A percentile compares a stretch with the other conserved stretches of the same genome.
Evolutionary conservation across 1,140 invertebrate genomes (phyloP).

Genomic region (Philopotamus ludificatus): DNA sequence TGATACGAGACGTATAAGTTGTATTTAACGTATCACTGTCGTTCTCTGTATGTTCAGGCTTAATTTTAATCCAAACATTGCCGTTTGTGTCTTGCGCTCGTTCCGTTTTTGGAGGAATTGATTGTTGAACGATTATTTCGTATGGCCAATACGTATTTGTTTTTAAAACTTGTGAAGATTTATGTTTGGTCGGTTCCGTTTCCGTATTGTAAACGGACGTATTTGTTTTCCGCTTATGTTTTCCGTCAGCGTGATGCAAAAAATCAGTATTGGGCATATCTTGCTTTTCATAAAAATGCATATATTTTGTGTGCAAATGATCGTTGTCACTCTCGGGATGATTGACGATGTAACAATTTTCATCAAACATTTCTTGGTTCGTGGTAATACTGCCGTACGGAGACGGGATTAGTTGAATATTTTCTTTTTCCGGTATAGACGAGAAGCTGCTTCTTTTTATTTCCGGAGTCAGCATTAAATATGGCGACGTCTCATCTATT

Average conservation of each 20-base stretch:
- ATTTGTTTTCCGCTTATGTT: background rate
- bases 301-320: constrained; percentile 10
- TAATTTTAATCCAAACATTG: constrained; percentile 33
- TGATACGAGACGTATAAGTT: background rate
- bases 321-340: constrained; percentile 34
- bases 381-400: too few species aligned
- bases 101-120: constrained; percentile 4
- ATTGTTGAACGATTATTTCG: constrained; percentile 34
- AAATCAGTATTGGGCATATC: background rate
- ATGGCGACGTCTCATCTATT: constrained; percentile 12
- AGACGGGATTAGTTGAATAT: too few species aligned
- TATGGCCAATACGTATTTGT: constrained; percentile 31
- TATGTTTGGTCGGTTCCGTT: constrained; percentile 1
- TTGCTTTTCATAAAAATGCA: constrained; percentile 6
- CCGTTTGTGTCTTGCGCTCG: constrained; percentile 11
- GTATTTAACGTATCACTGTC: background rate
- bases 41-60: constrained; percentile 20
- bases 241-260: background rate
- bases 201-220: background rate
- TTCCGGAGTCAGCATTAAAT: constrained; percentile 18
- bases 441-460: constrained; percentile 23
- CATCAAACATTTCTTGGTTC: background rate
- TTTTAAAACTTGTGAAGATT: background rate
- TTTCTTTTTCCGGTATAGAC: constrained; percentile 1
- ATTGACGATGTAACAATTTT: constrained; percentile 21